Conservation (phyloP, 2,888 invertebrate species). For the Caenorhabditis sp. region DNA sequence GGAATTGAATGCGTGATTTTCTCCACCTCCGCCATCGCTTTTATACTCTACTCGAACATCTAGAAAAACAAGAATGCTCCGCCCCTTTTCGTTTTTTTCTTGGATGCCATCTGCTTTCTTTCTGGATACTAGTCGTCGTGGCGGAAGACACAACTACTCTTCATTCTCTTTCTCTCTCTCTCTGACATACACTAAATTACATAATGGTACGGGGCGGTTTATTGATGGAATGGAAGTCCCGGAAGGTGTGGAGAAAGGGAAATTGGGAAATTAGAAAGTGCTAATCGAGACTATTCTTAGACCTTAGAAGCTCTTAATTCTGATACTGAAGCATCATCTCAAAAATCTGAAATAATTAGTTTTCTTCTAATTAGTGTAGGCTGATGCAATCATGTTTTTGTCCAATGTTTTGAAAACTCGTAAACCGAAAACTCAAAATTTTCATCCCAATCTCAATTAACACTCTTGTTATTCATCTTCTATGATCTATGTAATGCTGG, state of each 20-base stretch:
- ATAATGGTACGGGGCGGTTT: constrained; percentile 44
- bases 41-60: constrained; percentile 34
- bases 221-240: constrained; percentile 25
- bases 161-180: constrained; percentile 18
- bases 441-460: background rate
- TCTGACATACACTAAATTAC: constrained; percentile 43
- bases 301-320: too few species aligned
- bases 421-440: background rate
- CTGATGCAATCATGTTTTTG: background rate
- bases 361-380: background rate
- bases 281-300: constrained; percentile 19
- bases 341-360: background rate
- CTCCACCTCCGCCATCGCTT: constrained; percentile 10
- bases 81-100: constrained; percentile 38
- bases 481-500: background rate
- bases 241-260: background rate
- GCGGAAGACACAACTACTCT: constrained; percentile 11
- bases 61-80: constrained; percentile 35
- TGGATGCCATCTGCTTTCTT: constrained; percentile 33
- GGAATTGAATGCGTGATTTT: background rate
- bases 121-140: constrained; percentile 32
- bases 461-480: background rate
- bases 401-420: background rate
- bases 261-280: constrained; percentile 10
- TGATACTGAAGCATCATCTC: background rate